Base-by-base conservation (phyloP, 2,888 invertebrate genomes). In the Drosophila infuscata region DNA sequence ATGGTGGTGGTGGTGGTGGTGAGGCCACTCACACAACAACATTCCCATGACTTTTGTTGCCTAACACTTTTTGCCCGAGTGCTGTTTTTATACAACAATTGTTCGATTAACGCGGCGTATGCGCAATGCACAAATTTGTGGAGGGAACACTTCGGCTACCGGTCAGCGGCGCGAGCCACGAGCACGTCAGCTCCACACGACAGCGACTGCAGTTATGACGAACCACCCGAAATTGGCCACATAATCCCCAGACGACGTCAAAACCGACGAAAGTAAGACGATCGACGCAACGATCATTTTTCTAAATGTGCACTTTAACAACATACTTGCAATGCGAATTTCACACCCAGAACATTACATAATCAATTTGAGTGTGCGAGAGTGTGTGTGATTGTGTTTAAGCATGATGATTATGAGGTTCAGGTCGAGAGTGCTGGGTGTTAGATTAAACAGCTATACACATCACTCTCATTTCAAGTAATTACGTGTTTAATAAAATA, bases 151-250 rank as follows among this genome's bases (percentile, higher is more conserved):
- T 43, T 72, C 9, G 32, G 35, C 49, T 36, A 36, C 36, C 57
- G 54, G 25, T 46, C 58, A 36, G 35, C 53, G 60, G 36, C 65
- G 52, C 46, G 60, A 67, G 66, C 57, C 48, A 51, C 36, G 60
- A 79, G 70, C 89, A 88, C 84, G 82, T 69, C 88, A 69, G 63
- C 68, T 68, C 58, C 49, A 53, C 76, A 56, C 88, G 76, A 69
- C 70, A 67, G 59, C 58, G 69, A 76, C 54, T 48, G 60, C 43
- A 63, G 68, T 76, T 78, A 70, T 74, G 57, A 68, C 43, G 15
- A 7, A n/a, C 3, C 30, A 20, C 12, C 11, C 38, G 3, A 57
- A 30, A 48, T 36, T 15, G 20, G 25, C 12, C 48, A 36, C 57
- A 69, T 71, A 59, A 56, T 66, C 63, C 38, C 11, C 57, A 32